Evolutionary conservation across 2,888 invertebrate genomes (phyloP).

Genomic region (Antitype chi): DNA sequence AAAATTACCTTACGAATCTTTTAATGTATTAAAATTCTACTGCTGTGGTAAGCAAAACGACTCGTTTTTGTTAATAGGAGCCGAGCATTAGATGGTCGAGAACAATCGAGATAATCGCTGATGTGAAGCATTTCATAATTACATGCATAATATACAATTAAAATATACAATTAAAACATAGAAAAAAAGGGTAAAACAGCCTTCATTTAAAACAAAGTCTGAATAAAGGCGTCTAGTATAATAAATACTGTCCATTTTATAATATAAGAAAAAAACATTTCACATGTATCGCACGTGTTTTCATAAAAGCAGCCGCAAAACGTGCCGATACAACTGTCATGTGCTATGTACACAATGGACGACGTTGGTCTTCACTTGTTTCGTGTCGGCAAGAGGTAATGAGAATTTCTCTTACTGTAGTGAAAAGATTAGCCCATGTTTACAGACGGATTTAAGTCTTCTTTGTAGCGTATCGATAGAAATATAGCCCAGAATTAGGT

Average conservation of each 20-base stretch:
- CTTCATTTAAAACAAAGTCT: not conserved
- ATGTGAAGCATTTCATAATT: not conserved
- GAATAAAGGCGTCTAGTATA: not conserved
- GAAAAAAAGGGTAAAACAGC: too few relatives aligned
- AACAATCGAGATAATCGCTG: not conserved
- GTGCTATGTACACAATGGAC: conserved; percentile 12
- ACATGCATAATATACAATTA: not conserved
- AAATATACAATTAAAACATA: not conserved
- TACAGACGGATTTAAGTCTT: not conserved
- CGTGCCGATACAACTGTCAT: conserved; percentile 16
- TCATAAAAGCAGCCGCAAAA: conserved; percentile 1
- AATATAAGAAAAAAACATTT: not conserved
- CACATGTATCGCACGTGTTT: conserved; percentile 7
- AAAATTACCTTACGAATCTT: too few relatives aligned
- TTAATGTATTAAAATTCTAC: too few relatives aligned
- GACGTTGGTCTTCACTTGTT: conserved; percentile 4
- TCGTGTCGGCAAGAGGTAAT: not conserved
- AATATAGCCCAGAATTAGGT: too few relatives aligned
- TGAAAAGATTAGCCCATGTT: too few relatives aligned
- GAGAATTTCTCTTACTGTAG: not conserved
- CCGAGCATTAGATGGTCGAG: too few relatives aligned
- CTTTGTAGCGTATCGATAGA: too few relatives aligned
- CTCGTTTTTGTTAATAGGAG: too few relatives aligned
- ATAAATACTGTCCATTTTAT: not conserved
- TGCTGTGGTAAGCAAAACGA: too few relatives aligned